Conservation (phyloP, 2,888 invertebrate species). For the Neoscelio sp. region DNA sequence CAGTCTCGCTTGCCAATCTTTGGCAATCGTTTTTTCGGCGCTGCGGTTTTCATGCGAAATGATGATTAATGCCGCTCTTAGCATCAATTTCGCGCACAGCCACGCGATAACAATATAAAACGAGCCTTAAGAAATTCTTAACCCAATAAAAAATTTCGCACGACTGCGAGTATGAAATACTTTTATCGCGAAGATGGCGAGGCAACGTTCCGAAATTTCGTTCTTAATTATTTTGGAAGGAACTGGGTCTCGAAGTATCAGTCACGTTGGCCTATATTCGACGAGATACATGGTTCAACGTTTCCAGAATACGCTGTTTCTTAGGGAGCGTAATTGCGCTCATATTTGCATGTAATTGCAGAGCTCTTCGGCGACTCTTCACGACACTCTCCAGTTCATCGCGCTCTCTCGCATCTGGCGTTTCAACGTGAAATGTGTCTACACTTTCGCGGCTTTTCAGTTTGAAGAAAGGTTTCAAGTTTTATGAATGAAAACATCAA, state of each 20-base stretch:
- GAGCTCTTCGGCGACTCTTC: too few relatives aligned
- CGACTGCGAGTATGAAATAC: too few relatives aligned
- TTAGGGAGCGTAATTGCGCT: too few relatives aligned
- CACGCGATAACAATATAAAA: conserved; percentile 2
- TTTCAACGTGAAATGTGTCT: too few relatives aligned
- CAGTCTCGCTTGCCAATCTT: conserved; percentile 36
- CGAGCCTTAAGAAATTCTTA: neutral
- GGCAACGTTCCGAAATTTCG: neutral
- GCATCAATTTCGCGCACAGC: neutral
- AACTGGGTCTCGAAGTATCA: neutral
- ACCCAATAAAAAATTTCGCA: neutral
- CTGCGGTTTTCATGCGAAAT: conserved; percentile 31
- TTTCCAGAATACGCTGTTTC: too few relatives aligned
- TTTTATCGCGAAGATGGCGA: too few relatives aligned
- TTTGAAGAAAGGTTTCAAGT: too few relatives aligned
- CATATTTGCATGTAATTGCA: too few relatives aligned
- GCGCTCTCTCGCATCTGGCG: too few relatives aligned
- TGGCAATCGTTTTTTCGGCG: conserved; percentile 20
- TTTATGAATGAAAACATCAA: too few relatives aligned
- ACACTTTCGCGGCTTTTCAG: too few relatives aligned
- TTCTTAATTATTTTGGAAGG: neutral
- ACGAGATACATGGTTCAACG: neutral
- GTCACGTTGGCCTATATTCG: neutral
- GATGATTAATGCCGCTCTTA: conserved; percentile 12
- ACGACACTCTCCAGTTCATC: too few relatives aligned